A percentile compares a stretch with the other conserved stretches of the same genome.
Evolutionary conservation across 2,797 vertebrate genomes (phyloP).

Genomic region (Sphaeramia orbicularis): DNA sequence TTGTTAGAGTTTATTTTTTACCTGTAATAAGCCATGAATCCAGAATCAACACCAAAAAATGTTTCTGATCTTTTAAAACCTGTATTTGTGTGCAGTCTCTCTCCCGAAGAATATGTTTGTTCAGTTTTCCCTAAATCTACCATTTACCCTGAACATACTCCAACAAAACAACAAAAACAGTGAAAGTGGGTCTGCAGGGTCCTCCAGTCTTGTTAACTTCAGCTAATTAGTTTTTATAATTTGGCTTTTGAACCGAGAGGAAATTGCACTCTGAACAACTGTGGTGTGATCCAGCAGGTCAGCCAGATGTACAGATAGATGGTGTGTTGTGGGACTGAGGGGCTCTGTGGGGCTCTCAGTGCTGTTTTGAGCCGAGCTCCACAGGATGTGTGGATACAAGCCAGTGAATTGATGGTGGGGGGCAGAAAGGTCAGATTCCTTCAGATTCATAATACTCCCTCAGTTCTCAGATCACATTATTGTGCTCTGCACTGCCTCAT

Average conservation of each 20-base stretch:
- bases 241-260: constrained; percentile 65
- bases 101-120: neutral
- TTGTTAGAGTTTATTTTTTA: too few relatives aligned
- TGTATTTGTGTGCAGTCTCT: constrained; percentile 1
- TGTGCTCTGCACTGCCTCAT: constrained; percentile 38
- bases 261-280: constrained; percentile 61
- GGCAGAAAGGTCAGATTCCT: constrained; percentile 64
- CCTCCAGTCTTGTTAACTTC: constrained; percentile 37
- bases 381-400: constrained; percentile 60
- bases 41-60: too few relatives aligned
- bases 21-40: too few relatives aligned
- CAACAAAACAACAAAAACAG: constrained; percentile 10
- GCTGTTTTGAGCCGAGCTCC: constrained; percentile 44
- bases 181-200: constrained; percentile 29
- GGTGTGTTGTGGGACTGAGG: constrained; percentile 70
- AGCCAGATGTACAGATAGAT: constrained; percentile 59
- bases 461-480: constrained; percentile 68
- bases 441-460: constrained; percentile 69
- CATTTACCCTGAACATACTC: constrained; percentile 4
- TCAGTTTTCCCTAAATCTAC: neutral
- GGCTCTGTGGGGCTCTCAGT: constrained; percentile 61
- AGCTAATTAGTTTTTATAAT: constrained; percentile 60
- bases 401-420: constrained; percentile 40
- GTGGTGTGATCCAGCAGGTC: constrained; percentile 42
- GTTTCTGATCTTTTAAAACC: neutral